These are phyloP conservation scores for Puma concolor DNA, from an alignment of 2,113 vertebrate species.

Conservation along the genomic window DNA sequence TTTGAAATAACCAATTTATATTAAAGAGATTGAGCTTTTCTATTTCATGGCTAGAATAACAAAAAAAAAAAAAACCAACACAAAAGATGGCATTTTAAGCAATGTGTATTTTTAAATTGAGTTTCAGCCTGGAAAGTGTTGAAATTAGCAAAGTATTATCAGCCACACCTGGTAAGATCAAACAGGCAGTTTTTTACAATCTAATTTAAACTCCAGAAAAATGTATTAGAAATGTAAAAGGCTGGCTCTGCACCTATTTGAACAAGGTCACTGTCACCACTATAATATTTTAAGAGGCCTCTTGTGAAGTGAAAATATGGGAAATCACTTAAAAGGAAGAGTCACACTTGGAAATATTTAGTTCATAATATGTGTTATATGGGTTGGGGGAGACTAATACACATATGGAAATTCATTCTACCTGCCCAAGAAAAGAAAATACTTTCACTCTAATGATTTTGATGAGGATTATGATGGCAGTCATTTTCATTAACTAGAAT, in stretches of 20 bases:
- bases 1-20: constrained; percentile 9
- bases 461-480: constrained; percentile 76
- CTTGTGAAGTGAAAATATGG: constrained; percentile 77
- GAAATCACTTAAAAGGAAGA: constrained; percentile 78
- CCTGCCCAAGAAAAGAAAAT: constrained; percentile 60
- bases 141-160: constrained; percentile 54
- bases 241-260: constrained; percentile 58
- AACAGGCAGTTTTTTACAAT: constrained; percentile 55
- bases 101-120: constrained; percentile 21
- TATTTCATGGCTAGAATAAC: background rate
- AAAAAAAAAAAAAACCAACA: background rate
- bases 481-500: constrained; percentile 36
- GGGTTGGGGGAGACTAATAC: constrained; percentile 32
- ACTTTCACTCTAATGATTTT: constrained; percentile 62
- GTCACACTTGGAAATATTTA: constrained; percentile 73
- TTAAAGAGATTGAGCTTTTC: background rate
- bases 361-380: constrained; percentile 62
- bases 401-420: constrained; percentile 70
- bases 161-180: constrained; percentile 1
- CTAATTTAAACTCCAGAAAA: constrained; percentile 56
- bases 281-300: constrained; percentile 66
- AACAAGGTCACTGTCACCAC: constrained; percentile 67
- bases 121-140: constrained; percentile 4
- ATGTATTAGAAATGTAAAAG: constrained; percentile 29
- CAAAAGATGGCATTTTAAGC: background rate